Percentiles rank a stretch among this genome's conserved stretches.
These are phyloP conservation scores for Pollenia angustigena DNA, from an alignment of 2,888 invertebrate genomes.

Conservation along the genomic window DNA sequence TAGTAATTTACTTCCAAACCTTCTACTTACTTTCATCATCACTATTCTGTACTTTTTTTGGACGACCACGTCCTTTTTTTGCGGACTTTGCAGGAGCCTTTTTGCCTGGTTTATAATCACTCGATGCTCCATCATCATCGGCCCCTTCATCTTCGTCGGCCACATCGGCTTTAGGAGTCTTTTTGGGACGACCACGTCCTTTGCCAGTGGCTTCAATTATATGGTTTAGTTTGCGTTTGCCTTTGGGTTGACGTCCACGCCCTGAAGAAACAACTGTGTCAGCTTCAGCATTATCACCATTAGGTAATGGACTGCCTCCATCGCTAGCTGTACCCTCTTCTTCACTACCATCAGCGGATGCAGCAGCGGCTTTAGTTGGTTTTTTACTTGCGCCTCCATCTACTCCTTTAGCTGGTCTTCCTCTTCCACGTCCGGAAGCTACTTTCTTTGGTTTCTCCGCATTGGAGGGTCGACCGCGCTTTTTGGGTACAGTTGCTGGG, in stretches of 20 bases:
- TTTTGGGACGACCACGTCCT: conserved; percentile 79
- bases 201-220: conserved; percentile 70
- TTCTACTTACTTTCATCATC: conserved; percentile 75
- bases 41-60: conserved; percentile 77
- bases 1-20: conserved; percentile 2
- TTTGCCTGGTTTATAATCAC: conserved; percentile 54
- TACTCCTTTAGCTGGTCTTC: conserved; percentile 75
- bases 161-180: conserved; percentile 40
- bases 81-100: conserved; percentile 32
- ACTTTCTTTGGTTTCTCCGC: conserved; percentile 71
- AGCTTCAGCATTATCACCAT: conserved; percentile 46
- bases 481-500: conserved; percentile 76
- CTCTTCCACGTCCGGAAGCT: conserved; percentile 74
- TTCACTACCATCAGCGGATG: conserved; percentile 70
- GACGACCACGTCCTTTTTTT: conserved; percentile 75
- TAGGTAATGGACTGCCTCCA: conserved; percentile 38
- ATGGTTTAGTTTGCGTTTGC: conserved; percentile 37
- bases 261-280: conserved; percentile 33
- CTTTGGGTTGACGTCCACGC: conserved; percentile 71
- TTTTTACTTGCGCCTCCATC: conserved; percentile 27
- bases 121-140: conserved; percentile 58
- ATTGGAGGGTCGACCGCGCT: conserved; percentile 79
- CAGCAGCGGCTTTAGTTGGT: conserved; percentile 4
- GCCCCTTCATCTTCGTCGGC: conserved; percentile 55
- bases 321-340: conserved; percentile 69